Percentiles rank a stretch among this genome's conserved stretches.
Evolutionary conservation across 2,888 invertebrate genomes (phyloP).

Genomic region (Trichopoda pennipes): DNA sequence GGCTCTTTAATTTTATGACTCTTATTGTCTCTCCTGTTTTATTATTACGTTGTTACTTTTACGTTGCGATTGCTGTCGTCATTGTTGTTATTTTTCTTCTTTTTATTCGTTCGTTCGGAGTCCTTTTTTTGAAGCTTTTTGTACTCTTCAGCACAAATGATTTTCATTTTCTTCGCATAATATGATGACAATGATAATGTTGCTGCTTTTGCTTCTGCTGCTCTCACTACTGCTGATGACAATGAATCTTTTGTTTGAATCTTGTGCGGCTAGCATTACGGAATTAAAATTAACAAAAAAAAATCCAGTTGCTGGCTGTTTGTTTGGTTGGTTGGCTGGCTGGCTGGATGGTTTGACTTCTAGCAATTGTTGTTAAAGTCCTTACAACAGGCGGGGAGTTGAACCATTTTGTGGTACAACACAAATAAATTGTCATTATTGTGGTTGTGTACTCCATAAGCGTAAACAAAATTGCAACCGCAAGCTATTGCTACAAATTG

Average conservation of each 20-base stretch:
- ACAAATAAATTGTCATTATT: conserved; percentile 74
- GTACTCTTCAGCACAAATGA: conserved; percentile 26
- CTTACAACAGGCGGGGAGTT: conserved; percentile 65
- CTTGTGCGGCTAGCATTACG: conserved; percentile 25
- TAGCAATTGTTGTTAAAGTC: conserved; percentile 46
- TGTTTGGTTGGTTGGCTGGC: conserved; percentile 17
- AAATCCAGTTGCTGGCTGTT: no score
- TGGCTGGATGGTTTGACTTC: conserved; percentile 24
- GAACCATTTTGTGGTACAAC: conserved; percentile 71
- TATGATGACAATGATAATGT: neutral
- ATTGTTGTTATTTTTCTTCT: conserved; percentile 15
- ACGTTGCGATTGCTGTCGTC: neutral
- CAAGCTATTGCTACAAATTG: conserved; percentile 71
- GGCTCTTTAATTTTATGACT: conserved; percentile 30
- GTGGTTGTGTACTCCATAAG: conserved; percentile 76
- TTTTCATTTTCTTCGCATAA: conserved; percentile 28
- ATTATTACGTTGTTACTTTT: conserved; percentile 20
- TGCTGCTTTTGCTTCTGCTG: conserved; percentile 9
- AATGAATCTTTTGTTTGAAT: conserved; percentile 38
- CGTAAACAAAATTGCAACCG: conserved; percentile 38
- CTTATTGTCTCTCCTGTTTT: neutral
- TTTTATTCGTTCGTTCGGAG: neutral
- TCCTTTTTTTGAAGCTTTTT: conserved; percentile 35
- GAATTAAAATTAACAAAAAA: conserved; percentile 9
- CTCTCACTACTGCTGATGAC: conserved; percentile 13